Evolutionary conservation across 2,888 invertebrate species (phyloP).

Genomic region (Volucella inanis): DNA sequence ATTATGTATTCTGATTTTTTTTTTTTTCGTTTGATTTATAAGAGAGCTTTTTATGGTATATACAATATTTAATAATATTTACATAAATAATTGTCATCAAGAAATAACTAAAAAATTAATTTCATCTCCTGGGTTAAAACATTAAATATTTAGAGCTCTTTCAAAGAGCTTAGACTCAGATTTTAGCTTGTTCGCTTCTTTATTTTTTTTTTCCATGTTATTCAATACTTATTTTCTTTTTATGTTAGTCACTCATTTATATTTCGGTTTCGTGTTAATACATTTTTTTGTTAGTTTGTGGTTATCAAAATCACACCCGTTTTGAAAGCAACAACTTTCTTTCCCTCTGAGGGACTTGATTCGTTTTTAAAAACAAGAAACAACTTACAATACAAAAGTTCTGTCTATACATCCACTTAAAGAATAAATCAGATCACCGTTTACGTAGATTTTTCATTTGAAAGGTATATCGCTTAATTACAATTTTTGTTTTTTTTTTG

Average conservation of each 20-base stretch:
- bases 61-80: constrained; percentile 37
- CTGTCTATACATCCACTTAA: constrained; percentile 12
- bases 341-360: constrained; percentile 2
- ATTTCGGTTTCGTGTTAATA: constrained; percentile 35
- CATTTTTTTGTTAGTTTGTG: constrained; percentile 33
- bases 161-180: constrained; percentile 57
- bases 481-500: background rate
- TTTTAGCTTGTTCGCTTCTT: constrained; percentile 17
- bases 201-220: constrained; percentile 1
- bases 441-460: constrained; percentile 34
- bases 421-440: constrained; percentile 55
- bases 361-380: background rate
- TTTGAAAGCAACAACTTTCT: constrained; percentile 18
- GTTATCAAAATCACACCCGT: constrained; percentile 55
- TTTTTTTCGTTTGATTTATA: background rate
- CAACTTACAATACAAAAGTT: constrained; percentile 8
- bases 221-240: constrained; percentile 53
- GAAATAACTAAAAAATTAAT: constrained; percentile 22
- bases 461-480: constrained; percentile 39
- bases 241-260: constrained; percentile 34
- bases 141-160: constrained; percentile 58
- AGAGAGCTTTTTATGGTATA: constrained; percentile 44
- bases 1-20: background rate
- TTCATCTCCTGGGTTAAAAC: constrained; percentile 4
- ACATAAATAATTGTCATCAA: constrained; percentile 56